Percentiles rank a stretch among this genome's conserved stretches.
These are phyloP conservation scores for Gadopsis marmoratus DNA, from an alignment of 2,797 vertebrate species.

Conservation along the genomic window DNA sequence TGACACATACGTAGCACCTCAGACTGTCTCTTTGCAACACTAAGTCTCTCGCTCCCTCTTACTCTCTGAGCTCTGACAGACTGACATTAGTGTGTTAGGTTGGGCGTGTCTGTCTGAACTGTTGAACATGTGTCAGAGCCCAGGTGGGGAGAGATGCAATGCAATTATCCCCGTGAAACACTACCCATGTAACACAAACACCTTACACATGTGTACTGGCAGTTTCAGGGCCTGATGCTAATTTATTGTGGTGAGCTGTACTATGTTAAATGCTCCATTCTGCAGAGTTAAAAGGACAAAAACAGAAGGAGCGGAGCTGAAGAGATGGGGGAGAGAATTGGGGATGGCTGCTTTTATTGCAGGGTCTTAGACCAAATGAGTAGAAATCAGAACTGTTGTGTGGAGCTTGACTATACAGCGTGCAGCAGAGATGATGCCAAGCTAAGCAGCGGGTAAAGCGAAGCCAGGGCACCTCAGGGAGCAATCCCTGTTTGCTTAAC, in stretches of 20 bases:
- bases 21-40: slow-evolving; percentile 30
- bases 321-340: not conserved
- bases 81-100: slow-evolving; percentile 58
- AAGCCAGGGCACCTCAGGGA: slow-evolving; percentile 44
- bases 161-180: slow-evolving; percentile 83
- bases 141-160: slow-evolving; percentile 77
- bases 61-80: slow-evolving; percentile 31
- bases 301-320: slow-evolving; percentile 30
- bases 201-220: slow-evolving; percentile 55
- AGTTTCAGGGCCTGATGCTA: slow-evolving; percentile 68
- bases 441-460: slow-evolving; percentile 44
- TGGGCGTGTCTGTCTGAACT: slow-evolving; percentile 72
- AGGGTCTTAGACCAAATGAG: slow-evolving; percentile 29
- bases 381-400: slow-evolving; percentile 3
- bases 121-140: slow-evolving; percentile 78
- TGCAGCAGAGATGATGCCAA: slow-evolving; percentile 52
- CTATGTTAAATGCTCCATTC: slow-evolving; percentile 65
- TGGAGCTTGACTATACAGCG: slow-evolving; percentile 13
- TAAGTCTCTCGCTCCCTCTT: slow-evolving; percentile 12
- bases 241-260: slow-evolving; percentile 74
- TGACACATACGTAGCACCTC: slow-evolving; percentile 36
- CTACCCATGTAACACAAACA: slow-evolving; percentile 68
- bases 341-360: slow-evolving; percentile 38
- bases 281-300: slow-evolving; percentile 40
- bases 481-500: slow-evolving; percentile 55